Base-by-base conservation (phyloP, 1,140 invertebrate genomes). In the Drosophila erecta region DNA sequence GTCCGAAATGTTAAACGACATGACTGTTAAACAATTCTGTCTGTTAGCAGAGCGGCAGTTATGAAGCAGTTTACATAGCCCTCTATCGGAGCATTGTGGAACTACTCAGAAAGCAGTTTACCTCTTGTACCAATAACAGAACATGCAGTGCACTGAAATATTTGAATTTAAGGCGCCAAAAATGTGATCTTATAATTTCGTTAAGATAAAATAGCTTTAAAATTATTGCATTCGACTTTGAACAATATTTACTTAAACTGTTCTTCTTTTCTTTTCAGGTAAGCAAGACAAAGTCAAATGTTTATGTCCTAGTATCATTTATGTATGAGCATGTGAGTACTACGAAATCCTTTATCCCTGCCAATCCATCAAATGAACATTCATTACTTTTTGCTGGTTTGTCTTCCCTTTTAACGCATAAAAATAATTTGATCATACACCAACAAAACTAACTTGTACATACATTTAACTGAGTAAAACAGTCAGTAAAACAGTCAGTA, bases 361-460 rank as follows among this genome's bases (percentile, higher is more conserved):
- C 5, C 35, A 12, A n/a, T 24, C 5, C 64, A 69, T 70, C 22
- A 69, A 55, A 15, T 10, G 15, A 44, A 44, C 62, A 54, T 55
- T 27, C 15, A 67, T 44, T 11, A n/a, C 7, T 17, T 54, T 11
- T 38, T 17, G 22, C 44, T 64, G 71, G 64, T 22, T 15, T 35
- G 24, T 72, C 41, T 41, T 30, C 14, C 24, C 62, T 62, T 64
- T 41, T 33, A 44, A 44, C 35, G 43, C 54, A 65, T 64, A 15
- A 33, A 24, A 55, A 43, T 69, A 55, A 47, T 38, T 55, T 65
- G 38, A 22, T 55, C 66, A 70, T 33, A 33, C 64, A 69, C 55
- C 24, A 15, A 11, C 44, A 54, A 69, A 46, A 38, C 51, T 69
- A 67, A 53, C 51, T 67, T 70, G 66, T 70, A 70, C 67, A 67